Conservation (phyloP, 2,888 invertebrate genomes). For the Aphidoletes aphidimyza region DNA sequence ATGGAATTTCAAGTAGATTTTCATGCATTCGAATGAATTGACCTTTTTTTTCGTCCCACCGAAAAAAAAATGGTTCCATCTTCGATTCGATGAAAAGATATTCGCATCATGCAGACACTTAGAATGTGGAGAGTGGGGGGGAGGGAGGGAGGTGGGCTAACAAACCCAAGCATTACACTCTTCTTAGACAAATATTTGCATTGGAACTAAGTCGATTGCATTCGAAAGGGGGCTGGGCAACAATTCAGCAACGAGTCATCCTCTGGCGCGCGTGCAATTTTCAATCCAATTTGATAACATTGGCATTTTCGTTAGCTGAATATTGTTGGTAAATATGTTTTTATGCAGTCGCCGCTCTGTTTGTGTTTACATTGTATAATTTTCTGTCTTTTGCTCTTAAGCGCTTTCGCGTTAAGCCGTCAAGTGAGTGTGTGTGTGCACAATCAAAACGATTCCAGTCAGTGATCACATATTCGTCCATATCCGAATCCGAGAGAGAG, state of each 20-base stretch:
- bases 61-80: no score
- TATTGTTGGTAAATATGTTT: constrained; percentile 35
- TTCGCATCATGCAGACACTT: neutral
- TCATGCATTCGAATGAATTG: no score
- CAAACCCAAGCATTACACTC: neutral
- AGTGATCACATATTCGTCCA: no score
- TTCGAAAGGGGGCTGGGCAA: neutral
- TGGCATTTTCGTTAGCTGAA: constrained; percentile 9
- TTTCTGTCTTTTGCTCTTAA: neutral
- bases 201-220: constrained; percentile 31
- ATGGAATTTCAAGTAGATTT: neutral
- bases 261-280: neutral
- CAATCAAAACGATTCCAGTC: no score
- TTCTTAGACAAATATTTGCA: constrained; percentile 12
- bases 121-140: neutral
- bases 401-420: neutral
- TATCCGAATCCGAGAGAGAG: no score
- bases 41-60: neutral
- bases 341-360: constrained; percentile 33
- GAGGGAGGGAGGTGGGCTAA: neutral
- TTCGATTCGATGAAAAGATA: no score
- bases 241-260: neutral
- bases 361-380: constrained; percentile 37
- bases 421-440: neutral
- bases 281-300: constrained; percentile 19